A percentile compares a stretch with the other conserved stretches of the same genome.
Conservation (phyloP, 1,140 invertebrate species). For the Heliconius eleuchia region DNA sequence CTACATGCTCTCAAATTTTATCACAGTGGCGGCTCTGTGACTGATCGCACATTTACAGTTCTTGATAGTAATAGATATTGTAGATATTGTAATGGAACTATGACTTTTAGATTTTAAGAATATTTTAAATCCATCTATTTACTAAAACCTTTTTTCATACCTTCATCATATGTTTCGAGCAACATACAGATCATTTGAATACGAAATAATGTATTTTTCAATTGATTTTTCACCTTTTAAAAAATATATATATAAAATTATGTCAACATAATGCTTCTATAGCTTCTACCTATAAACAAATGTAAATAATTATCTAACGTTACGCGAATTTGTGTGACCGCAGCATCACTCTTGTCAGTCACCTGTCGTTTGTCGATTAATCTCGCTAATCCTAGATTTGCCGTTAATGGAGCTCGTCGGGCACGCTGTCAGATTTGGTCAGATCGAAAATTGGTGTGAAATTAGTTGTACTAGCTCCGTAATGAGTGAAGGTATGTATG, state of each 20-base stretch:
- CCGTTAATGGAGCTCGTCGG: slow-evolving; percentile 42
- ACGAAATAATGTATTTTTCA: too few relatives aligned
- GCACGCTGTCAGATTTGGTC: slow-evolving; percentile 26
- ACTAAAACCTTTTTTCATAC: too few relatives aligned
- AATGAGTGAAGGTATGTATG: neutral
- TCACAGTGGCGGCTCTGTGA: slow-evolving; percentile 21
- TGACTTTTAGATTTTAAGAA: too few relatives aligned
- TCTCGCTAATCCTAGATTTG: slow-evolving; percentile 50
- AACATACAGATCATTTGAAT: too few relatives aligned
- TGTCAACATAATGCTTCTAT: too few relatives aligned
- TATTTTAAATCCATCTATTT: too few relatives aligned
- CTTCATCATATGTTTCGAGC: too few relatives aligned
- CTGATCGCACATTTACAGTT: slow-evolving; percentile 29
- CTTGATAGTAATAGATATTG: slow-evolving; percentile 5
- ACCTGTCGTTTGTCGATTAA: slow-evolving; percentile 50
- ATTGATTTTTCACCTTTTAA: too few relatives aligned
- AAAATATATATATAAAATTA: too few relatives aligned
- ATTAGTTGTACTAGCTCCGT: neutral
- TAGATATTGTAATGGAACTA: too few relatives aligned
- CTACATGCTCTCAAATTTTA: slow-evolving; percentile 22
- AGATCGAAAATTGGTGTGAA: slow-evolving; percentile 24
- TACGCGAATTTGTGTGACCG: slow-evolving; percentile 33
- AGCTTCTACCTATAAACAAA: too few relatives aligned
- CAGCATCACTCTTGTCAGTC: slow-evolving; percentile 46
- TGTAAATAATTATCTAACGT: neutral